Evolutionary conservation across 2,797 vertebrate species (phyloP), one percentile per base, ranked within the genome.

Genomic region (Synaphobranchus kaupii): DNA sequence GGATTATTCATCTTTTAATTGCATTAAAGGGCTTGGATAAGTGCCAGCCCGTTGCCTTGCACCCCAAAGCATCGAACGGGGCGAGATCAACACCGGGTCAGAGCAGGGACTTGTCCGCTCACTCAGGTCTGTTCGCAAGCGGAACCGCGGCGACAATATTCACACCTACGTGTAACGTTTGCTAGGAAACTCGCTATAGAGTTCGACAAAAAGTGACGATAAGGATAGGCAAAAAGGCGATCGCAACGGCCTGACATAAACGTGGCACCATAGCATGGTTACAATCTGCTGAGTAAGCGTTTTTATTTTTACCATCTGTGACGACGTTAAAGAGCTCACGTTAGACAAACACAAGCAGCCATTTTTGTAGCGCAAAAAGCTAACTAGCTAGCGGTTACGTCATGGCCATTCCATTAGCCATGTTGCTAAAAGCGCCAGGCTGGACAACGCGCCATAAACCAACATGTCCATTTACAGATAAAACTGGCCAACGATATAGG

Each of bases 281-380:
- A 25, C 12, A n/a, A 66, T 44, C 73, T 20, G 34, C 15, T 4
- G 17, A 68, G 63, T 68, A 68, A 28, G 63, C n/a, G 28, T 28
- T 68, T 68, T 68, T 63, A 63, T 28, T 25, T 28, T 28, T 6
- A 68, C 63, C 25, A 28, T 68, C 9, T 7, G 8, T 58, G 56
- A 58, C 56, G 56, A 58, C 17, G 73, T 9, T 22, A 81, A 39
- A 47, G 2, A n/a, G 44, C 78, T 48, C 5, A 25, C 28, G 8
- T 48, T n/a, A 81, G 34, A 39, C 28, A 17, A 1, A 34, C 9
- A 0, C 28, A 17, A 39, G 31, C 39, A 15, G 28, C 68, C 68
- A 73, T 76, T 76, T 76, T 76, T 76, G 34, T 13, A 76, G 34
- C 71, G 63, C 63, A 28, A n/a, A 68, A 12, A 68, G 63, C 63